phyloP scores from a whole-genome alignment of 2,113 vertebrate genomes.

The Pangasianodon gigas region DNA sequence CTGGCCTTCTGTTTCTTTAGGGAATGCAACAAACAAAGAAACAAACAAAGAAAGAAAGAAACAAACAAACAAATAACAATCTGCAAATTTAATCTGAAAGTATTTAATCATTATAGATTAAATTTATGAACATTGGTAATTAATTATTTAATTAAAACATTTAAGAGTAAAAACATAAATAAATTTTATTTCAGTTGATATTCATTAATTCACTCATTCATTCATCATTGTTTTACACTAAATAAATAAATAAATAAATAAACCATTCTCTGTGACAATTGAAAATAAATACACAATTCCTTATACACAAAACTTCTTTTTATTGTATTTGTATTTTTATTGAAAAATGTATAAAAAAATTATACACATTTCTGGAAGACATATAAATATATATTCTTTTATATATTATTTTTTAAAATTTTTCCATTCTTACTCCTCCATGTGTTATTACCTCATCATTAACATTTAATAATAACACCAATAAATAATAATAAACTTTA shows the following conservation, averaged over 20 bases:
- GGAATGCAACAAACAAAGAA: not conserved
- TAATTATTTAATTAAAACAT: too few species aligned
- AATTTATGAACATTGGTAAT: not conserved
- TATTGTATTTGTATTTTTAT: too few species aligned
- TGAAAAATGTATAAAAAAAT: too few species aligned
- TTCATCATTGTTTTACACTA: not conserved
- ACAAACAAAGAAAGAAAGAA: not conserved
- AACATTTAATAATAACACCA: not conserved
- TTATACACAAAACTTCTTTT: too few species aligned
- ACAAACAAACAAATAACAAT: not conserved
- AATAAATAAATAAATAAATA: not conserved
- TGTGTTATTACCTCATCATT: not conserved
- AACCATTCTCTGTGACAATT: not conserved
- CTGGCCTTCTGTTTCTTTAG: not conserved
- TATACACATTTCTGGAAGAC: too few species aligned
- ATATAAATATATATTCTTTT: too few species aligned
- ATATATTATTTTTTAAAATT: too few species aligned
- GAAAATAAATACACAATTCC: too few species aligned
- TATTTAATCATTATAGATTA: not conserved
- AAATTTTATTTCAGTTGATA: not conserved
- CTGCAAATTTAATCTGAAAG: not conserved
- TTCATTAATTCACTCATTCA: not conserved
- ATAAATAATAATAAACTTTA: not conserved
- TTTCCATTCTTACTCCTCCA: too few species aligned
- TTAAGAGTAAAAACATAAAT: not conserved